phyloP scores from a whole-genome alignment of 2,797 vertebrate species.

The Mareca strepera region DNA sequence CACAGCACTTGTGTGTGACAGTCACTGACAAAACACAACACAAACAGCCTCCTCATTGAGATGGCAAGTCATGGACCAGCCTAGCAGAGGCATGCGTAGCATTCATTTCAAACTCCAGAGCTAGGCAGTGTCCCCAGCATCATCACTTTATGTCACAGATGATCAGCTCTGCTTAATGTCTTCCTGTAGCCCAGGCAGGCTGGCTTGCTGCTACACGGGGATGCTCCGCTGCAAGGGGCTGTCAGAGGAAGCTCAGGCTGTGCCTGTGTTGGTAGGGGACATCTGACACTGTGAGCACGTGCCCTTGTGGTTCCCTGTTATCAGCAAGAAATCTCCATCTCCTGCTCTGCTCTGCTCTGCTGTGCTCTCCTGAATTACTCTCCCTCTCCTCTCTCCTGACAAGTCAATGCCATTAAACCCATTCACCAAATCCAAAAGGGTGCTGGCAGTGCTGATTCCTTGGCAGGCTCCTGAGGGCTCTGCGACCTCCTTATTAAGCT shows the following conservation, averaged over 20 bases:
- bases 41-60: background rate
- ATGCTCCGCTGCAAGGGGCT: accelerated
- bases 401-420: background rate
- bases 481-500: background rate
- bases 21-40: background rate
- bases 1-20: background rate
- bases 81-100: accelerated
- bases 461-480: background rate
- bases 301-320: background rate
- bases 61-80: background rate
- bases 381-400: background rate
- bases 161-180: background rate
- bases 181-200: background rate
- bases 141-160: background rate
- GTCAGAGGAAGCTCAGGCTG: background rate
- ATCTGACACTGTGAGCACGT: accelerated
- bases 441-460: background rate
- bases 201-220: background rate
- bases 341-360: too few relatives aligned
- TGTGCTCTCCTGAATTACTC: background rate
- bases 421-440: background rate
- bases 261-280: background rate
- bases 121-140: background rate
- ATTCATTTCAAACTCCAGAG: background rate
- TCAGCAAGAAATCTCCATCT: background rate